phyloP scores from a whole-genome alignment of 1,140 invertebrate genomes.

The Colletes latitarsis region DNA sequence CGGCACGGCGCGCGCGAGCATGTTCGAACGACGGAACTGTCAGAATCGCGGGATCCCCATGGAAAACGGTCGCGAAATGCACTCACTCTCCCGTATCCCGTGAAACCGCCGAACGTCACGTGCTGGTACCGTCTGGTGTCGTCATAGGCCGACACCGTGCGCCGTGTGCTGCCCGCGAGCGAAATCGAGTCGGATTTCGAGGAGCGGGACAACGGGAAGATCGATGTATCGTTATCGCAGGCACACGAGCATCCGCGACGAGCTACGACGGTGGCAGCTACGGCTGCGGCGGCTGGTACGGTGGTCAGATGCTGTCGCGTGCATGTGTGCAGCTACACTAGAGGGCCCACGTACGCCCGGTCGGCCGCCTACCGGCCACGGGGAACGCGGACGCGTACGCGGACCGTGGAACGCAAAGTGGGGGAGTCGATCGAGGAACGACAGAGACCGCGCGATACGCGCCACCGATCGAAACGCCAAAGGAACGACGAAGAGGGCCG shows the following conservation, averaged over 20 bases:
- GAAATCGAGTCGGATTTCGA: background rate
- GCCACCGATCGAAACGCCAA: background rate
- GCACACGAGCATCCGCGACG: slow-evolving; percentile 54
- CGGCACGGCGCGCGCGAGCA: background rate
- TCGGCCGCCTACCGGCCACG: slow-evolving; percentile 67
- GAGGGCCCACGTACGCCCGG: slow-evolving; percentile 65
- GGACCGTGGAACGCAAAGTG: slow-evolving; percentile 52
- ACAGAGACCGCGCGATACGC: slow-evolving; percentile 5
- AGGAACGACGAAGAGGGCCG: slow-evolving; percentile 53
- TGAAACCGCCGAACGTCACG: slow-evolving; percentile 7
- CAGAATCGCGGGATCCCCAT: background rate
- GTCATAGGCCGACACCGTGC: background rate
- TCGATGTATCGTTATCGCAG: slow-evolving; percentile 49
- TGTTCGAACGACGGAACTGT: background rate
- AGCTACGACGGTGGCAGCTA: slow-evolving; percentile 58
- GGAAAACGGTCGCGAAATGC: slow-evolving; percentile 4
- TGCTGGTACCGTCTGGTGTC: background rate
- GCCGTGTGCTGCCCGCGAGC: background rate
- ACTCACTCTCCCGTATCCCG: slow-evolving; percentile 29
- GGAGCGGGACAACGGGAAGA: background rate
- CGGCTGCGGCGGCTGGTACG: slow-evolving; percentile 59
- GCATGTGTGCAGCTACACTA: slow-evolving; percentile 81
- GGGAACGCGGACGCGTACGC: slow-evolving; percentile 59
- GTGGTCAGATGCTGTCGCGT: slow-evolving; percentile 80
- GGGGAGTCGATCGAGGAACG: slow-evolving; percentile 52